Evolutionary conservation across 2,888 invertebrate genomes (phyloP).

Genomic region (Erynnis tages): DNA sequence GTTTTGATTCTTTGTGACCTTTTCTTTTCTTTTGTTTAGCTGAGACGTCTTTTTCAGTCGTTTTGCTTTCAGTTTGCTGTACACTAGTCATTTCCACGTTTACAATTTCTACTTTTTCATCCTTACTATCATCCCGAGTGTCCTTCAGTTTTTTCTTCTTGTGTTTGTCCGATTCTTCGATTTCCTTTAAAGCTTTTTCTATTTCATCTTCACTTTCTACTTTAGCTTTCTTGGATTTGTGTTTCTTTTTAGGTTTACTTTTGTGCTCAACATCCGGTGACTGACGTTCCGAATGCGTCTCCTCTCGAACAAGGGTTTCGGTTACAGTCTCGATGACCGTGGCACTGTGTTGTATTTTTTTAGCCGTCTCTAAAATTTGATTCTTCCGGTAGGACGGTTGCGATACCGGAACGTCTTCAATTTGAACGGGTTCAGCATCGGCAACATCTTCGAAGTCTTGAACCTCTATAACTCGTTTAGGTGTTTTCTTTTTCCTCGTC

Average conservation of each 20-base stretch:
- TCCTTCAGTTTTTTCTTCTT: conserved; percentile 64
- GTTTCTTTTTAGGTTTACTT: conserved; percentile 65
- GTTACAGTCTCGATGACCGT: conserved; percentile 53
- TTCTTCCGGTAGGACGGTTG: not conserved
- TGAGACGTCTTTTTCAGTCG: conserved; percentile 32
- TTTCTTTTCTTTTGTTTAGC: conserved; percentile 50
- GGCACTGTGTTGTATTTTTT: conserved; percentile 57
- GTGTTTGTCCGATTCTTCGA: conserved; percentile 58
- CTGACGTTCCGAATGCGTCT: conserved; percentile 34
- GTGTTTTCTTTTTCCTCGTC: conserved; percentile 63
- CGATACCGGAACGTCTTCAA: not conserved
- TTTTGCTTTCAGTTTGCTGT: not conserved
- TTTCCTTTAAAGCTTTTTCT: conserved; percentile 70
- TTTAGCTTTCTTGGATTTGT: conserved; percentile 62
- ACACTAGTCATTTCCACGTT: conserved; percentile 22
- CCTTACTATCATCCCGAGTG: conserved; percentile 46
- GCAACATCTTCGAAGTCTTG: conserved; percentile 56
- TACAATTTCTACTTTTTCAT: conserved; percentile 33
- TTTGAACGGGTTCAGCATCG: conserved; percentile 24
- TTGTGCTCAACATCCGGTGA: conserved; percentile 47
- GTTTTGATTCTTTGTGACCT: conserved; percentile 39
- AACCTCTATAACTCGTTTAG: conserved; percentile 67
- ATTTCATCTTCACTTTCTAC: conserved; percentile 60
- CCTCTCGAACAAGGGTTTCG: conserved; percentile 37
- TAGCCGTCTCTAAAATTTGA: conserved; percentile 33